These are phyloP conservation scores for Protomyctophum bolini DNA, from an alignment of 2,113 vertebrate genomes.

Conservation along the genomic window DNA sequence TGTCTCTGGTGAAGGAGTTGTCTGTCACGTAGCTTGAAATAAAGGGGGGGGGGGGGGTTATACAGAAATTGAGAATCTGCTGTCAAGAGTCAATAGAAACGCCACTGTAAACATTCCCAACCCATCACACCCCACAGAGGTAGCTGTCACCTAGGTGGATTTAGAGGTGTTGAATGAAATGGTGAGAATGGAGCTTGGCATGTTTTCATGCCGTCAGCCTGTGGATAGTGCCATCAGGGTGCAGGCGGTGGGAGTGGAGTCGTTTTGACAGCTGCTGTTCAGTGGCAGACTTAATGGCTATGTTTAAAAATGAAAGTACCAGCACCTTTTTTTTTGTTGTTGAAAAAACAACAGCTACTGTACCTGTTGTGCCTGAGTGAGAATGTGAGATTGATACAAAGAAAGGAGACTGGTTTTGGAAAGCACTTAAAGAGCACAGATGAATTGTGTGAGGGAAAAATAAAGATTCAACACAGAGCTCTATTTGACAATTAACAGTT, in stretches of 20 bases:
- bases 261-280: slow-evolving; percentile 41
- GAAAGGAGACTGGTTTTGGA: slow-evolving; percentile 6
- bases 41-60: background rate
- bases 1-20: slow-evolving; percentile 8
- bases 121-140: background rate
- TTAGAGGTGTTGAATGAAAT: background rate
- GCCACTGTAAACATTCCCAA: slow-evolving; percentile 1
- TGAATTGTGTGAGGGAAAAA: background rate
- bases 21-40: background rate
- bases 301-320: slow-evolving; percentile 30
- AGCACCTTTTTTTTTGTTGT: slow-evolving; percentile 24
- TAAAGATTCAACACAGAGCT: background rate
- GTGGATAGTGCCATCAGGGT: slow-evolving; percentile 28
- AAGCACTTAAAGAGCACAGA: slow-evolving; percentile 3
- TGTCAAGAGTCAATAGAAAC: slow-evolving; percentile 8
- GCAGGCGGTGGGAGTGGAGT: slow-evolving; percentile 2
- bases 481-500: slow-evolving; percentile 19
- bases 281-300: slow-evolving; percentile 34
- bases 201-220: slow-evolving; percentile 9
- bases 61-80: slow-evolving; percentile 10
- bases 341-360: slow-evolving; percentile 31
- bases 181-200: slow-evolving; percentile 3
- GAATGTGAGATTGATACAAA: slow-evolving; percentile 16
- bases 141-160: slow-evolving; percentile 25
- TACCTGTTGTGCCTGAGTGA: slow-evolving; percentile 30